Conservation (phyloP, 2,113 vertebrate species). For the Pelecanoides urinatrix region DNA sequence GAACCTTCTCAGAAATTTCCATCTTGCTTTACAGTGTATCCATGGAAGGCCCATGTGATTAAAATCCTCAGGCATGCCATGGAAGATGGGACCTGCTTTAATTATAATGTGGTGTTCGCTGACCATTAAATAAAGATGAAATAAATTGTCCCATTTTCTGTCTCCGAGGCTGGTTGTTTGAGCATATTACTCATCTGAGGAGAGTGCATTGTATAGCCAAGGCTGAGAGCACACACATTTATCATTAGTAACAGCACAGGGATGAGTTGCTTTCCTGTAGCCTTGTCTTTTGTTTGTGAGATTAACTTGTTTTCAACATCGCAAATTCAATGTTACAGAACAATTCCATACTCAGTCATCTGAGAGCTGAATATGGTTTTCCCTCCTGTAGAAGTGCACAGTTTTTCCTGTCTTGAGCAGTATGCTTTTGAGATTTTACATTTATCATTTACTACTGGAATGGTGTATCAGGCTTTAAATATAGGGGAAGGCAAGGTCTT, state of each 20-base stretch:
- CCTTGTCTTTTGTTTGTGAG: constrained; percentile 6
- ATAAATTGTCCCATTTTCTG: constrained; percentile 46
- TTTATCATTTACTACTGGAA: background rate
- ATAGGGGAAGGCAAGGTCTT: background rate
- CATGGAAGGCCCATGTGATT: background rate
- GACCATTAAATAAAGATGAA: constrained; percentile 52
- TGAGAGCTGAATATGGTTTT: background rate
- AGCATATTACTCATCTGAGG: constrained; percentile 7
- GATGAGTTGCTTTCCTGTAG: constrained; percentile 1
- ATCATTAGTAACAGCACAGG: constrained; percentile 31
- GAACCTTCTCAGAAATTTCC: background rate
- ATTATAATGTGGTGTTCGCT: constrained; percentile 31
- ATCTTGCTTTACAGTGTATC: background rate
- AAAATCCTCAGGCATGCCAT: background rate
- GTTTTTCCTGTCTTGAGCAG: background rate
- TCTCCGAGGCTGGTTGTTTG: background rate
- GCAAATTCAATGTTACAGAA: background rate
- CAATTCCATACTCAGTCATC: background rate
- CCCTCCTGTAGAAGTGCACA: background rate
- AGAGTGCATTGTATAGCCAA: background rate
- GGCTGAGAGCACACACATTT: constrained; percentile 4
- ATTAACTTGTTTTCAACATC: constrained; percentile 34
- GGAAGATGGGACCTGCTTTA: constrained; percentile 3
- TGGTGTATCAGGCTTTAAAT: background rate
- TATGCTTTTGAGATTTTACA: background rate